phyloP scores from a whole-genome alignment of 2,797 vertebrate species.

The Oreochromis grahami region DNA sequence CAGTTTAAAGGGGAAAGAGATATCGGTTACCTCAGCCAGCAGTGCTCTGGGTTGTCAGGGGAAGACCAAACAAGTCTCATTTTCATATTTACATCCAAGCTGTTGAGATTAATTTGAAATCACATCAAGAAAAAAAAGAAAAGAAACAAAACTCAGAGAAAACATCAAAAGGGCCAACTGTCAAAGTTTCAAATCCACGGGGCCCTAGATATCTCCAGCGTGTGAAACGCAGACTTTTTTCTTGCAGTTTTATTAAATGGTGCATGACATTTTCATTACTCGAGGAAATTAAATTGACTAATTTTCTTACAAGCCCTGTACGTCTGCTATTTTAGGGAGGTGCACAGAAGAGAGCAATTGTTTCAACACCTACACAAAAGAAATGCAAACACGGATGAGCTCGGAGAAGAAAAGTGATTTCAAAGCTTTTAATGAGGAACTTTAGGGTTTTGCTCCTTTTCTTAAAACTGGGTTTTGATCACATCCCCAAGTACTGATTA shows the following conservation, averaged over 20 bases:
- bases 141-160: conserved; percentile 80
- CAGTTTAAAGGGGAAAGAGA: conserved; percentile 84
- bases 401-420: conserved; percentile 63
- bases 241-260: conserved; percentile 85
- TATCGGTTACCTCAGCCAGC: conserved; percentile 79
- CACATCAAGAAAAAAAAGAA: conserved; percentile 73
- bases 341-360: conserved; percentile 76
- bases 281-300: conserved; percentile 86
- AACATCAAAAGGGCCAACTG: conserved; percentile 80
- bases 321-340: conserved; percentile 82
- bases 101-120: conserved; percentile 83
- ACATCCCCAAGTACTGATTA: conserved; percentile 24
- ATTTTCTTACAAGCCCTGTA: conserved; percentile 84
- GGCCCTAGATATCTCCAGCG: conserved; percentile 71
- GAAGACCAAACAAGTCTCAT: conserved; percentile 82
- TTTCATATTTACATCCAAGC: conserved; percentile 82
- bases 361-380: conserved; percentile 78
- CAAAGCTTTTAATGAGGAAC: conserved; percentile 69
- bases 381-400: conserved; percentile 64
- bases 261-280: conserved; percentile 90
- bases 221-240: conserved; percentile 77
- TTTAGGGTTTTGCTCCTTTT: conserved; percentile 22
- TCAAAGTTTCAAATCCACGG: conserved; percentile 80
- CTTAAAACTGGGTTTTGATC: conserved; percentile 28
- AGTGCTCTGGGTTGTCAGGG: conserved; percentile 58